Conservation (phyloP, 2,797 vertebrate genomes). For the Lithobates pipiens region DNA sequence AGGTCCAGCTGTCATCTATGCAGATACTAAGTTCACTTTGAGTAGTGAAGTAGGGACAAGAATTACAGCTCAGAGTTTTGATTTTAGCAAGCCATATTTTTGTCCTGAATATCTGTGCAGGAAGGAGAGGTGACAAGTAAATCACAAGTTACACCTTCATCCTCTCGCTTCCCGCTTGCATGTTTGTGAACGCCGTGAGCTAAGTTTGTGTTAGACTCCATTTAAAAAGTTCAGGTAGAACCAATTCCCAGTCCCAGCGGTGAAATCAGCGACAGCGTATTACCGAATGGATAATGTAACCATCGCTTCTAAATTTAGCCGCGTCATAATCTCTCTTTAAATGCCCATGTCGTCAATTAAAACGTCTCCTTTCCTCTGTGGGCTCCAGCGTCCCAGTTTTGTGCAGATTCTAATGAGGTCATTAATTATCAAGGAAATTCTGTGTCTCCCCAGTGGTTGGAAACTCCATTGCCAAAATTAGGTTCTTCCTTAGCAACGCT, state of each 20-base stretch:
- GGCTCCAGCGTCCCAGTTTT: constrained; percentile 68
- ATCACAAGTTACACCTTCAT: no score
- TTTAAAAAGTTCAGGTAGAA: background rate
- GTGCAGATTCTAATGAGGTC: constrained; percentile 55
- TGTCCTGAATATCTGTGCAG: no score
- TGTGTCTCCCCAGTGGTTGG: constrained; percentile 61
- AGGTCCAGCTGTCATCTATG: no score
- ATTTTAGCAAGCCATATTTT: no score
- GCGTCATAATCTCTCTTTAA: constrained; percentile 3
- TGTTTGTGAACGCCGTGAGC: no score
- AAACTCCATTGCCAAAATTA: constrained; percentile 69
- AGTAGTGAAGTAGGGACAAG: no score
- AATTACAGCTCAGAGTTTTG: no score
- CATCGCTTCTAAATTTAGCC: constrained; percentile 2
- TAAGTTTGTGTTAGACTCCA: background rate
- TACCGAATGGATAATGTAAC: background rate
- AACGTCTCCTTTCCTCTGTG: constrained; percentile 3
- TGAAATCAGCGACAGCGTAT: background rate
- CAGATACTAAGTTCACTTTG: no score
- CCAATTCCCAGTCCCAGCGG: background rate
- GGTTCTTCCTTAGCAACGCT: constrained; percentile 75
- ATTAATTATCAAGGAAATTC: constrained; percentile 66
- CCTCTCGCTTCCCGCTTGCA: no score
- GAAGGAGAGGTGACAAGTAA: no score
- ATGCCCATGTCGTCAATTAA: background rate